phyloP scores from a whole-genome alignment of 2,888 invertebrate genomes.

The Theretra japonica region DNA sequence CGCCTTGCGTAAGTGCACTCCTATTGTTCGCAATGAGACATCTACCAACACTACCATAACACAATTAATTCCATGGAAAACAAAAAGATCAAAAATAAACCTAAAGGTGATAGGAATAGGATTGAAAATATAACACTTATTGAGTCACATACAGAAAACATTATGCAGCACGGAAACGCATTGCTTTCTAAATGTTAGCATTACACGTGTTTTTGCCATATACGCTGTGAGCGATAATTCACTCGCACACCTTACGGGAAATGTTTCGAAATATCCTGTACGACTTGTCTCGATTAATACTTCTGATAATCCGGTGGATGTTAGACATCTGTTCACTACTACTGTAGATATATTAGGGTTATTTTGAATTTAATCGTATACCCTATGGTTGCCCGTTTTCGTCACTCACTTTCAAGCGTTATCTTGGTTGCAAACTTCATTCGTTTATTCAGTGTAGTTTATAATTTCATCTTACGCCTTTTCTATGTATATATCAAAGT shows the following conservation, averaged over 20 bases:
- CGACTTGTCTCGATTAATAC: constrained; percentile 28
- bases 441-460: no score
- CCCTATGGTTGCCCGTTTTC: no score
- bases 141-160: constrained; percentile 50
- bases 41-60: constrained; percentile 32
- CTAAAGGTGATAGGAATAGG: constrained; percentile 34
- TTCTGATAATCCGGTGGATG: constrained; percentile 16
- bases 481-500: no score
- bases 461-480: no score
- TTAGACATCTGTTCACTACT: not conserved
- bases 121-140: constrained; percentile 39
- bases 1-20: constrained; percentile 49
- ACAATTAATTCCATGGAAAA: constrained; percentile 37
- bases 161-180: constrained; percentile 59
- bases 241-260: constrained; percentile 36
- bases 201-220: constrained; percentile 50
- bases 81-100: constrained; percentile 39
- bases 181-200: constrained; percentile 61
- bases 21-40: constrained; percentile 52
- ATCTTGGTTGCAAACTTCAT: no score
- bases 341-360: not conserved
- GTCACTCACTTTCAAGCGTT: no score
- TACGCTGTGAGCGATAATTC: constrained; percentile 38
- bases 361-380: not conserved
- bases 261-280: constrained; percentile 42